These are phyloP conservation scores for Agrilus planipennis DNA, from an alignment of 1,140 invertebrate species.

Conservation along the genomic window DNA sequence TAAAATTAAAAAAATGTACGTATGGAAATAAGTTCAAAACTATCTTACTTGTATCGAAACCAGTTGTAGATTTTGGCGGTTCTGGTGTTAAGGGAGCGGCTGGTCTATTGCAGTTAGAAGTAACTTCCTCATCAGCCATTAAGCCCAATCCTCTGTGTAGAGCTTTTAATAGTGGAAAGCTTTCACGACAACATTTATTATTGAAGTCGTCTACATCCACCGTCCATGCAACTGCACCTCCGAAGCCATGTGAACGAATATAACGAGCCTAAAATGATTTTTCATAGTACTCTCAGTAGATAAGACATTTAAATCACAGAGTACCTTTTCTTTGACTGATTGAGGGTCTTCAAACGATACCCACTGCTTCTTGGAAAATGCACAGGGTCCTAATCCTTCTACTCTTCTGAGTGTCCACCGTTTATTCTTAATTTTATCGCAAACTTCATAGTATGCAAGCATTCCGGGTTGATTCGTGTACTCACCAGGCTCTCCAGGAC, in stretches of 20 bases:
- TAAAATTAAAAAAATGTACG: no score
- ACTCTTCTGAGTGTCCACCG: conserved; percentile 46
- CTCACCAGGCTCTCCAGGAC: conserved; percentile 68
- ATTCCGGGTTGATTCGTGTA: conserved; percentile 82
- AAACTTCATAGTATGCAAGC: conserved; percentile 83
- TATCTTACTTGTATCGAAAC: no score
- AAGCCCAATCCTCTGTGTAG: conserved; percentile 62
- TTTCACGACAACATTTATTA: conserved; percentile 65
- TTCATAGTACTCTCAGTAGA: background rate
- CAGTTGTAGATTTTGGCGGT: conserved; percentile 56
- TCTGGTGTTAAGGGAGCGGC: conserved; percentile 53
- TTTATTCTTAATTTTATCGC: conserved; percentile 51
- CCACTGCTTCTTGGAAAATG: conserved; percentile 73
- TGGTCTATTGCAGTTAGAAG: conserved; percentile 50
- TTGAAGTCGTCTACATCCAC: conserved; percentile 83
- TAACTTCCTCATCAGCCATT: conserved; percentile 39
- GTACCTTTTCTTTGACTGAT: conserved; percentile 62
- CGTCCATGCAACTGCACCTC: conserved; percentile 79
- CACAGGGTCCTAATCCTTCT: conserved; percentile 56
- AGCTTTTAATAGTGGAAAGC: conserved; percentile 60
- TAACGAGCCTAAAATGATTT: conserved; percentile 47
- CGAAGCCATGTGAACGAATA: conserved; percentile 55
- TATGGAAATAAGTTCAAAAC: no score
- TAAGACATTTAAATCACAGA: background rate
- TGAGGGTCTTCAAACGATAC: conserved; percentile 77